Evolutionary conservation across 2,888 invertebrate species (phyloP).

Genomic region (Notodonta dromedarius): DNA sequence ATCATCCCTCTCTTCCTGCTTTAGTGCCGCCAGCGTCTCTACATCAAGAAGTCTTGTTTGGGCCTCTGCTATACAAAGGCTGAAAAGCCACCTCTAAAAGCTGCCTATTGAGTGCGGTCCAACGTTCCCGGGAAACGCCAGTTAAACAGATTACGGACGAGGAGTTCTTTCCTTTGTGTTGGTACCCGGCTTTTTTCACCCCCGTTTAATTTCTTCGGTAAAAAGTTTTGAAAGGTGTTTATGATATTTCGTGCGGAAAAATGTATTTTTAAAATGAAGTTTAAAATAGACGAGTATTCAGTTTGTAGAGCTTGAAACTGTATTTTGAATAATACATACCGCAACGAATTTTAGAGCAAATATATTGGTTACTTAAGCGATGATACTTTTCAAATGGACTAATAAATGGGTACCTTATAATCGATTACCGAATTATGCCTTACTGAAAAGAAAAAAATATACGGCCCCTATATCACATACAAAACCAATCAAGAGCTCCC

Average conservation of each 20-base stretch:
- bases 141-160: slow-evolving; percentile 52
- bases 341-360: no score
- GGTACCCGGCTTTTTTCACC: slow-evolving; percentile 28
- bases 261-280: background rate
- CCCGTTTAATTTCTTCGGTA: slow-evolving; percentile 36
- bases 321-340: no score
- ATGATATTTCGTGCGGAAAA: slow-evolving; percentile 5
- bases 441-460: background rate
- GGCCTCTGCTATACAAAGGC: slow-evolving; percentile 28
- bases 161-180: slow-evolving; percentile 45
- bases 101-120: slow-evolving; percentile 47
- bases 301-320: no score
- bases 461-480: slow-evolving; percentile 4
- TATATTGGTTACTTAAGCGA: no score
- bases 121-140: slow-evolving; percentile 45
- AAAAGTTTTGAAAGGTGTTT: slow-evolving; percentile 25
- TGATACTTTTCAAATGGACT: no score
- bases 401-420: no score
- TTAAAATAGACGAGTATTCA: background rate
- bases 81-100: slow-evolving; percentile 39
- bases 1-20: slow-evolving; percentile 15
- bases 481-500: slow-evolving; percentile 35
- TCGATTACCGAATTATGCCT: background rate
- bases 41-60: slow-evolving; percentile 39
- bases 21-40: slow-evolving; percentile 17